These are phyloP conservation scores for Aplodontia rufa DNA, from an alignment of 2,113 vertebrate genomes.

Conservation along the genomic window DNA sequence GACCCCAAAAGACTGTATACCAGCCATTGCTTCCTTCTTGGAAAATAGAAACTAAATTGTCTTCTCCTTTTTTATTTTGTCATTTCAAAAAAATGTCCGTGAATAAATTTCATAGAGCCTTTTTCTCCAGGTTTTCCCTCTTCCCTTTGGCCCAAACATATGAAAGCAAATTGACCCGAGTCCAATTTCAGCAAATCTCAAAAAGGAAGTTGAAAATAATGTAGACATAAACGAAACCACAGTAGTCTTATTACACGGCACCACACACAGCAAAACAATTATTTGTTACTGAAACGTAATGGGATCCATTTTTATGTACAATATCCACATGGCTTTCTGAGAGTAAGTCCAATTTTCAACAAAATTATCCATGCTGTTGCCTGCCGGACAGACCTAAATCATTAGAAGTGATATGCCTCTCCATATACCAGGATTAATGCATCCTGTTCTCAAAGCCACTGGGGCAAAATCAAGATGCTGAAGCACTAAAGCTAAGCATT, in stretches of 20 bases:
- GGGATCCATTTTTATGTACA: slow-evolving; percentile 34
- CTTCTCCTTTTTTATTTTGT: background rate
- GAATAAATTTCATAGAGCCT: background rate
- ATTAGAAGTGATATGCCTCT: background rate
- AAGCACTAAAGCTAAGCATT: background rate
- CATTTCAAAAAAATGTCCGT: background rate
- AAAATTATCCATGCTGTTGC: background rate
- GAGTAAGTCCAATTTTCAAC: background rate
- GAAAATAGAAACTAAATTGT: background rate
- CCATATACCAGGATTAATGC: background rate
- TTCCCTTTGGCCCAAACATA: background rate
- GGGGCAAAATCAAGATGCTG: background rate
- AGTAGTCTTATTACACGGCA: background rate
- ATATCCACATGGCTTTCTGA: background rate
- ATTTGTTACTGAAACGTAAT: background rate
- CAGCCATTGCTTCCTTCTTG: background rate
- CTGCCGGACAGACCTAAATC: background rate
- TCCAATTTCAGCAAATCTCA: slow-evolving; percentile 18
- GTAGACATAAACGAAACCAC: background rate
- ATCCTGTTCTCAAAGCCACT: background rate
- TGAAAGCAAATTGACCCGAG: slow-evolving; percentile 5
- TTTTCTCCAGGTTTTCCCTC: background rate
- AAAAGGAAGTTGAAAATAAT: background rate
- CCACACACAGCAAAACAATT: slow-evolving; percentile 13
- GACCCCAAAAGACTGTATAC: background rate